Conservation (phyloP, 2,113 vertebrate species). For the Trichomycterus rosablanca region DNA sequence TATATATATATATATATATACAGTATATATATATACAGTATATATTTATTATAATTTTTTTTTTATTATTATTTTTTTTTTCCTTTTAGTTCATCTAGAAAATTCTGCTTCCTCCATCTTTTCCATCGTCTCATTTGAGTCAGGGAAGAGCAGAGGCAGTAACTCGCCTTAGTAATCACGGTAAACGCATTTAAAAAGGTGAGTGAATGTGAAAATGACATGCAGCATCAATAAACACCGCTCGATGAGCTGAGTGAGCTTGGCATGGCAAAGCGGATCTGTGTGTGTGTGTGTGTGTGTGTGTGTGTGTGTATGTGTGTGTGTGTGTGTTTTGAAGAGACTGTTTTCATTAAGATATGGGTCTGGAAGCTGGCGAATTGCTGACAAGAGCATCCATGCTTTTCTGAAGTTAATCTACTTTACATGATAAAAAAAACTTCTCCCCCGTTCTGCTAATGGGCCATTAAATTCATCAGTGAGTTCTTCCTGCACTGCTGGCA, state of each 20-base stretch:
- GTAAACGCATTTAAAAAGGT: slow-evolving; percentile 23
- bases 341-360: slow-evolving; percentile 52
- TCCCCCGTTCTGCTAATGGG: slow-evolving; percentile 27
- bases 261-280: not conserved
- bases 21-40: too few relatives aligned
- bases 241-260: slow-evolving; percentile 28
- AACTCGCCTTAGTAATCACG: slow-evolving; percentile 30
- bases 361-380: slow-evolving; percentile 43
- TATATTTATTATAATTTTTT: too few relatives aligned
- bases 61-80: too few relatives aligned
- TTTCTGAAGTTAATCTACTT: slow-evolving; percentile 44
- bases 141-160: slow-evolving; percentile 11
- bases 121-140: not conserved
- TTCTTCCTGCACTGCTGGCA: slow-evolving; percentile 25
- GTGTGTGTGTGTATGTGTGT: slow-evolving; percentile 10
- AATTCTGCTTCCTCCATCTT: not conserved
- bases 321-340: slow-evolving; percentile 19
- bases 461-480: slow-evolving; percentile 40
- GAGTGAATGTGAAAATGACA: slow-evolving; percentile 25
- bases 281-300: not conserved
- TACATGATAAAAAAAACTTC: slow-evolving; percentile 45
- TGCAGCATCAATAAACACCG: slow-evolving; percentile 32
- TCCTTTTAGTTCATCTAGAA: not conserved
- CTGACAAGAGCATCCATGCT: slow-evolving; percentile 35
- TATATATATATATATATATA: too few relatives aligned